Conservation (phyloP, 2,113 vertebrate species). For the Apteryx owenii region DNA sequence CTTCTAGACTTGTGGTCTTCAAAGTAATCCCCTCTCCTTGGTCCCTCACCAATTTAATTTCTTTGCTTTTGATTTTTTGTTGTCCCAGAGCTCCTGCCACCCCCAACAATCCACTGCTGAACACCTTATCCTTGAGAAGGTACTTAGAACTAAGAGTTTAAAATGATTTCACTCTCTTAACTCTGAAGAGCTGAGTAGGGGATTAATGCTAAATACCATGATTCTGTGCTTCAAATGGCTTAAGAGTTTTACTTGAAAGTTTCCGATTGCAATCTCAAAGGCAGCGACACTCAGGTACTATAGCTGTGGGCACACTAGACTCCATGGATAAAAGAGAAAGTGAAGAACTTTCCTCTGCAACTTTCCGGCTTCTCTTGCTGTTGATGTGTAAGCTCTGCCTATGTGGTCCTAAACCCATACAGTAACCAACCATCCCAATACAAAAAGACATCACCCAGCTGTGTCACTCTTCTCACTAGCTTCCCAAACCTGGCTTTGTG, state of each 20-base stretch:
- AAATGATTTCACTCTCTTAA: neutral
- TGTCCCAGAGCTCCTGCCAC: neutral
- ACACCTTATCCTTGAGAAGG: neutral
- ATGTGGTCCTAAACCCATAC: neutral
- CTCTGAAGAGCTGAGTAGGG: neutral
- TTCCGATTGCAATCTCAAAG: neutral
- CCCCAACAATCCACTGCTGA: neutral
- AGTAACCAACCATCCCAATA: neutral
- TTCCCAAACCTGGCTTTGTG: neutral
- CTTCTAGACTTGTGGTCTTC: neutral
- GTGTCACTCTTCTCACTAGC: neutral
- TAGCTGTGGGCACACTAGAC: fast-evolving
- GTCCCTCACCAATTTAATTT: neutral
- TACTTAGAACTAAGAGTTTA: neutral
- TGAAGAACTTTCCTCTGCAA: neutral
- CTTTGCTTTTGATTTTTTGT: neutral
- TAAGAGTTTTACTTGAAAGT: neutral
- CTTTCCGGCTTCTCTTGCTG: neutral
- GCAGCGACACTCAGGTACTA: neutral
- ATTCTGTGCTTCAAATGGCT: neutral
- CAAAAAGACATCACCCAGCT: neutral
- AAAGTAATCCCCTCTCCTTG: neutral
- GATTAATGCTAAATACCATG: neutral
- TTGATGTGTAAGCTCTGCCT: neutral
- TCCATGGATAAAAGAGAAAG: fast-evolving